Conservation (phyloP, 2,888 invertebrate genomes). For the Cryptosula pallasiana region DNA sequence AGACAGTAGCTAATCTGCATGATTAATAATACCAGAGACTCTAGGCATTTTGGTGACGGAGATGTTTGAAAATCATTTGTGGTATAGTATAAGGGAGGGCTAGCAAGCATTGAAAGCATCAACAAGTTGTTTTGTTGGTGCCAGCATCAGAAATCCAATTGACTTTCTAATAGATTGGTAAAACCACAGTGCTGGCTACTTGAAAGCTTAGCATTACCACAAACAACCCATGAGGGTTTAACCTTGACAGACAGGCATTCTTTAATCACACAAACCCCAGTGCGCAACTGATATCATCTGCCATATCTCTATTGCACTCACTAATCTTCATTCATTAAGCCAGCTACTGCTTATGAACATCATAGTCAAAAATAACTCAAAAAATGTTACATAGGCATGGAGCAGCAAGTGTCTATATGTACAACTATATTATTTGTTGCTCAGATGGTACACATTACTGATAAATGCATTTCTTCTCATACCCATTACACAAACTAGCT, state of each 20-base stretch:
- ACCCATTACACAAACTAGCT: no score
- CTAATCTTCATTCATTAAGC: neutral
- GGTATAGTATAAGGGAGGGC: neutral
- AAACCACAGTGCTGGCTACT: neutral
- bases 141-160: constrained; percentile 7
- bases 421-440: no score
- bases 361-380: no score
- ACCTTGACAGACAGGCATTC: neutral
- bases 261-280: neutral
- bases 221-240: neutral
- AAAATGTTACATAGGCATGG: no score
- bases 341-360: no score
- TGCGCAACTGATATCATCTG: neutral
- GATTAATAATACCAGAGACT: neutral
- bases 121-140: neutral
- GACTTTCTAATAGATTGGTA: neutral
- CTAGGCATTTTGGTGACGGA: neutral
- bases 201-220: neutral
- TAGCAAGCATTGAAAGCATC: no score
- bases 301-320: neutral
- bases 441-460: no score
- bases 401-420: no score
- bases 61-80: neutral
- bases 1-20: neutral
- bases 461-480: no score